Evolutionary conservation across 2,888 invertebrate species (phyloP).

Genomic region (Schizaphis graminum): DNA sequence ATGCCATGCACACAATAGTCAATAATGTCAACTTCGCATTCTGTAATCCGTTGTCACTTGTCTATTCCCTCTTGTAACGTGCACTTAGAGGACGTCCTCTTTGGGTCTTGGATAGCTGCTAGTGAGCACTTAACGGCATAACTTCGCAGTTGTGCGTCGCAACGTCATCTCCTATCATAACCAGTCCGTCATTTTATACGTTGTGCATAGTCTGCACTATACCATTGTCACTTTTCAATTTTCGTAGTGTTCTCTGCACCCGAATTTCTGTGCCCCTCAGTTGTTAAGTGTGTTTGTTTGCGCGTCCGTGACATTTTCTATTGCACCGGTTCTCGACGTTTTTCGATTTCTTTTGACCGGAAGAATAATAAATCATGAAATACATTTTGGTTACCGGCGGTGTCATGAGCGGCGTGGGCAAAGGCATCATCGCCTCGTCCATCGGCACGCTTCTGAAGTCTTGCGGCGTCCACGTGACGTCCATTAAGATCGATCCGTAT

Average conservation of each 20-base stretch:
- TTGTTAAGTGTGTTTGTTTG: background rate
- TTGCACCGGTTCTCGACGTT: background rate
- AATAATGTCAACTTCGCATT: background rate
- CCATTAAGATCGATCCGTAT: constrained; percentile 99
- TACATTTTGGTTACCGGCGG: constrained; percentile 99
- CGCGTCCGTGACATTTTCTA: background rate
- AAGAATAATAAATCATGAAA: constrained; percentile 80
- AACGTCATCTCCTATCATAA: background rate
- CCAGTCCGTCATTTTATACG: background rate
- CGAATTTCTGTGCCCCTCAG: background rate
- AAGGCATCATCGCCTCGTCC: constrained; percentile 95
- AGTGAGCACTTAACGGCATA: background rate
- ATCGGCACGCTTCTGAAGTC: constrained; percentile 96
- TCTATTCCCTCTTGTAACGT: background rate
- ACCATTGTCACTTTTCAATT: background rate
- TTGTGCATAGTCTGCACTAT: background rate
- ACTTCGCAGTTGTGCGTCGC: background rate
- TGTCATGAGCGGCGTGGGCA: constrained; percentile 98
- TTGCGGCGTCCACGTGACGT: constrained; percentile 94
- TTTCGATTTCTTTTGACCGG: background rate
- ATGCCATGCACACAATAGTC: background rate
- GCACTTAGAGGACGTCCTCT: background rate
- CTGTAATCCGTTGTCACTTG: background rate
- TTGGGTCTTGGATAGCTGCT: no score
- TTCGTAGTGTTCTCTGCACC: background rate